phyloP scores from a whole-genome alignment of 1,140 invertebrate species.

The Heliconius himera region DNA sequence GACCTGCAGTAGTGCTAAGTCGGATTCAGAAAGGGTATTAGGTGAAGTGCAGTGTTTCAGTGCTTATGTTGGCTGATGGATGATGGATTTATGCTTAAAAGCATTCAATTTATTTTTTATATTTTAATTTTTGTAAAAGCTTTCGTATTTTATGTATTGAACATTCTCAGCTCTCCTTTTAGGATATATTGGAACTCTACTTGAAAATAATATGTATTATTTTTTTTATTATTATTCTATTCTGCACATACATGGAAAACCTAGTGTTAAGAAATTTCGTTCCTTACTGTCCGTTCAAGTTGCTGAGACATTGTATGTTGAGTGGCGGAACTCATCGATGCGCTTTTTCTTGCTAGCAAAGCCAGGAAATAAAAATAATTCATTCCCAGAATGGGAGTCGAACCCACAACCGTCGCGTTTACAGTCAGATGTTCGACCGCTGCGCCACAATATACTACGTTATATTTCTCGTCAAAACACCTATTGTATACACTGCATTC shows the following conservation, averaged over 20 bases:
- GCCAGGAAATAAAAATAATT: background rate
- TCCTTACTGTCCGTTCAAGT: too few species aligned
- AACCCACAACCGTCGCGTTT: too few species aligned
- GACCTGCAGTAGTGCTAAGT: slow-evolving; percentile 4
- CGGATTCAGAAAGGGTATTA: slow-evolving; percentile 14
- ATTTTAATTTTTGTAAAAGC: slow-evolving; percentile 5
- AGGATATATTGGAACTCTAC: too few species aligned
- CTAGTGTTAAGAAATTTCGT: background rate
- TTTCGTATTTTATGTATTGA: background rate
- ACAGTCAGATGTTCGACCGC: too few species aligned
- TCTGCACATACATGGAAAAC: too few species aligned
- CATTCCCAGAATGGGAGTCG: background rate
- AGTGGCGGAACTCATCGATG: background rate
- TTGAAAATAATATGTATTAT: too few species aligned
- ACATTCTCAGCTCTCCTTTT: background rate
- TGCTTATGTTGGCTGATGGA: slow-evolving; percentile 12
- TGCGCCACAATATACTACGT: too few species aligned
- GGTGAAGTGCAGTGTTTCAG: slow-evolving; percentile 15
- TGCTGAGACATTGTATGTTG: too few species aligned
- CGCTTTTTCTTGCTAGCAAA: background rate
- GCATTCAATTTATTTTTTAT: background rate
- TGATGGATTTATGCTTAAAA: slow-evolving; percentile 13
- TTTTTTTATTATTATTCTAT: too few species aligned
- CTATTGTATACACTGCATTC: too few species aligned
- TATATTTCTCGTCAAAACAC: too few species aligned